phyloP scores from a whole-genome alignment of 2,113 vertebrate genomes.

The Chaetura pelagica region DNA sequence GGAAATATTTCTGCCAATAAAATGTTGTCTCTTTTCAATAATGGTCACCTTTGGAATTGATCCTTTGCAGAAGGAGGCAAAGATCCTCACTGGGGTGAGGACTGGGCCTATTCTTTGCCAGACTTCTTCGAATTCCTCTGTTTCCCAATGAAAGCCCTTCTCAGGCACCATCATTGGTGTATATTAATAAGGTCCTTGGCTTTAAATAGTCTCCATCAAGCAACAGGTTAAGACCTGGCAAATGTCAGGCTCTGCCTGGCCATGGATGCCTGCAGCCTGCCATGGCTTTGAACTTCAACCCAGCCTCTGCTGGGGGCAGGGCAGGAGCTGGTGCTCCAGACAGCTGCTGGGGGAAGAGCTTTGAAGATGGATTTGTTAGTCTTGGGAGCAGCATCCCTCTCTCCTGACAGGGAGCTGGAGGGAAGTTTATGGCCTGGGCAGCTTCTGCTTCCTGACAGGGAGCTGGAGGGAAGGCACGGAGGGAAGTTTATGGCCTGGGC shows the following conservation, averaged over 20 bases:
- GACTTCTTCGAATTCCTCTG: neutral
- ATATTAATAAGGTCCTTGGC: neutral
- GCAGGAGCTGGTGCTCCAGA: neutral
- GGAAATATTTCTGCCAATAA: neutral
- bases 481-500: neutral
- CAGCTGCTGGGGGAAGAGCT: neutral
- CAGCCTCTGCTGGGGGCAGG: neutral
- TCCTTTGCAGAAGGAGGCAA: neutral
- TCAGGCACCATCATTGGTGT: fast-evolving
- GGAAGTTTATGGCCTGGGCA: neutral
- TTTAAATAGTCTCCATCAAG: neutral
- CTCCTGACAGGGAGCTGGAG: fast-evolving
- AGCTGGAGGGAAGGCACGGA: fast-evolving
- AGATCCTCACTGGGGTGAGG: neutral
- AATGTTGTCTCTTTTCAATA: neutral
- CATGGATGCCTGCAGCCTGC: neutral
- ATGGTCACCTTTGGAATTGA: neutral
- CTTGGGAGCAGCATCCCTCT: fast-evolving
- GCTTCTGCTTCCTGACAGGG: neutral
- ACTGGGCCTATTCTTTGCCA: neutral
- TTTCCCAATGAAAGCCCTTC: neutral
- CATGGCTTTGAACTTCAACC: neutral
- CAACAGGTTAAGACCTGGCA: neutral
- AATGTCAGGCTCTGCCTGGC: neutral
- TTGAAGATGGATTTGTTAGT: neutral